Conservation (phyloP, 2,113 vertebrate genomes). For the Oreochromis tanganicae region DNA sequence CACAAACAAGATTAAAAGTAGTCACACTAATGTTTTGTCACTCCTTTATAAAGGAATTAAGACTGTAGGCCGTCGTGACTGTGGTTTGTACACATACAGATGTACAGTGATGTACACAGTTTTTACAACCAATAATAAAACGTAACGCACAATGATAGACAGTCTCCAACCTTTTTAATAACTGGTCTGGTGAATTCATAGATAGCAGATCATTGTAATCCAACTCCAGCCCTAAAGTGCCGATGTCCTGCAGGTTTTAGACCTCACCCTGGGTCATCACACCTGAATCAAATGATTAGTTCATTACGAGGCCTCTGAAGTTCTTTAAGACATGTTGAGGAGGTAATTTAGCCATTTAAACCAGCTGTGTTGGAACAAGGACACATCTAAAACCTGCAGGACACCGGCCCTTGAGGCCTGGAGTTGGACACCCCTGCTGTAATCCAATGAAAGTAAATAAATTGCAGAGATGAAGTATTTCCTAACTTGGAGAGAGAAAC, state of each 20-base stretch:
- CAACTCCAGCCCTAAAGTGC: not conserved
- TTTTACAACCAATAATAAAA: not conserved
- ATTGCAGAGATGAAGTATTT: not conserved
- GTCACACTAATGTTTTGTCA: not conserved
- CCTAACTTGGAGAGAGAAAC: not conserved
- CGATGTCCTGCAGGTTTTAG: not conserved
- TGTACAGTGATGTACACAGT: not conserved
- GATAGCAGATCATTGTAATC: not conserved
- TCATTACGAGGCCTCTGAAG: not conserved
- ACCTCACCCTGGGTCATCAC: rapidly evolving
- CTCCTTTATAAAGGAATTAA: not conserved
- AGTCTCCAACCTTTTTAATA: not conserved
- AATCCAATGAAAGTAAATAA: not conserved
- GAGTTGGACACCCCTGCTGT: not conserved
- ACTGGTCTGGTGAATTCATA: not conserved
- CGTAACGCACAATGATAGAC: rapidly evolving
- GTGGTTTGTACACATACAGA: not conserved
- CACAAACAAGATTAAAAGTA: not conserved
- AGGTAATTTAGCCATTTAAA: not conserved
- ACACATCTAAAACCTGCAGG: not conserved
- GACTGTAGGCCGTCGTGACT: rapidly evolving
- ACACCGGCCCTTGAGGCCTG: rapidly evolving
- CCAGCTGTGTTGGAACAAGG: not conserved
- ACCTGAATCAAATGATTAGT: not conserved
- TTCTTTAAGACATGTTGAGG: rapidly evolving